Evolutionary conservation across 2,888 invertebrate species (phyloP).

Genomic region (Ophioninae sp.): DNA sequence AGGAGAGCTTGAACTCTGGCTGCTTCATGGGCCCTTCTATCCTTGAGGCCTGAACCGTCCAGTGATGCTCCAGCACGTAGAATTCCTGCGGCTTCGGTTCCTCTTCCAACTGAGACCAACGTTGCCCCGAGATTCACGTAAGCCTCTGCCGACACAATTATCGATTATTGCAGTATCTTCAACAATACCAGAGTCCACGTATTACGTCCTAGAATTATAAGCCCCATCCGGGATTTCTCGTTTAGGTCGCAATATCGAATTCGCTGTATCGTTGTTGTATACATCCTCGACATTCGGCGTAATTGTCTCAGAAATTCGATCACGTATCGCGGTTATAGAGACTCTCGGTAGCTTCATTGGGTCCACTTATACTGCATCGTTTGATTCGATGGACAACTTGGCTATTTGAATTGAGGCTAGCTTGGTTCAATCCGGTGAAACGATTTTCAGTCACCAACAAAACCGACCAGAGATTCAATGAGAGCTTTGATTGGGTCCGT

Average conservation of each 20-base stretch:
- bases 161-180: conserved; percentile 57
- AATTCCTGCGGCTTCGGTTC: conserved; percentile 91
- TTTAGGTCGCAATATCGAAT: conserved; percentile 12
- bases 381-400: background rate
- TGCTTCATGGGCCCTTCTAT: conserved; percentile 93
- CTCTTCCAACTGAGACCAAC: conserved; percentile 90
- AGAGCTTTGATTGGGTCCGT: no score
- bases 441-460: no score
- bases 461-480: no score
- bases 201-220: background rate
- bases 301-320: conserved; percentile 25
- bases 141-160: conserved; percentile 87
- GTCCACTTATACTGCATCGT: background rate
- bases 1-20: conserved; percentile 95
- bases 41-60: conserved; percentile 93
- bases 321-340: conserved; percentile 5
- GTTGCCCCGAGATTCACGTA: conserved; percentile 96
- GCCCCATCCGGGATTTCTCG: conserved; percentile 1
- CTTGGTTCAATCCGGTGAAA: no score
- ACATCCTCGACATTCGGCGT: background rate
- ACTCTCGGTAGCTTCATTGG: background rate
- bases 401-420: background rate
- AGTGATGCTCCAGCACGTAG: conserved; percentile 91
- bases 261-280: background rate
- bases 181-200: conserved; percentile 23